Evolutionary conservation across 2,113 vertebrate species (phyloP).

Genomic region (Carlito syrichta): DNA sequence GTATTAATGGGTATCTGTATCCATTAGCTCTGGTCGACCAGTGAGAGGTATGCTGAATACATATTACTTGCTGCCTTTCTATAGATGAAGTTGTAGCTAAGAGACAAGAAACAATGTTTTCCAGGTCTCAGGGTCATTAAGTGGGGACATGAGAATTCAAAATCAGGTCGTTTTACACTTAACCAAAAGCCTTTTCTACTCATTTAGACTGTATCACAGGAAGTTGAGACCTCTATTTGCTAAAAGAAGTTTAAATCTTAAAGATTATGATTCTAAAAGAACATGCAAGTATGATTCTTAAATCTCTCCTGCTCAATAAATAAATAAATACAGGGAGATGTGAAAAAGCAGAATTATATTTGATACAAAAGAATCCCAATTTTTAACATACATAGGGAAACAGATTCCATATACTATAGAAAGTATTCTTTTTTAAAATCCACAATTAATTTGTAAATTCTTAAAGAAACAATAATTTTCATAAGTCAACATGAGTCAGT

Average conservation of each 20-base stretch:
- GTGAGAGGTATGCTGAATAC: background rate
- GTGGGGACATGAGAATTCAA: background rate
- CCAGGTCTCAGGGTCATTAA: background rate
- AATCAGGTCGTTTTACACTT: background rate
- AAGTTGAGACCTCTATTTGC: background rate
- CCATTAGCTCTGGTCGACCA: background rate
- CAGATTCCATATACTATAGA: background rate
- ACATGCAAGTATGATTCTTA: background rate
- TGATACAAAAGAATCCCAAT: background rate
- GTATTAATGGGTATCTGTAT: background rate
- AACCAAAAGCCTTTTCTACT: background rate
- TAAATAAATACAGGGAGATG: background rate
- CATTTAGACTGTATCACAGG: background rate
- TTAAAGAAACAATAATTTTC: background rate
- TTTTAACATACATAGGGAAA: background rate
- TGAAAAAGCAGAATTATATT: background rate
- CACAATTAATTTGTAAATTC: background rate
- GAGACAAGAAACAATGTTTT: background rate
- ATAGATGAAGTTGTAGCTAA: background rate
- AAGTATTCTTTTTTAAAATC: background rate
- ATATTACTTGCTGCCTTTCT: background rate
- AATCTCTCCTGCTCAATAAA: background rate
- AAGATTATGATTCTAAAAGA: background rate
- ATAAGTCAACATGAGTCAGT: background rate
- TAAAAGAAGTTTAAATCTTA: background rate